These are phyloP conservation scores for Camarhynchus parvulus DNA, from an alignment of 2,113 vertebrate species.

Conservation along the genomic window DNA sequence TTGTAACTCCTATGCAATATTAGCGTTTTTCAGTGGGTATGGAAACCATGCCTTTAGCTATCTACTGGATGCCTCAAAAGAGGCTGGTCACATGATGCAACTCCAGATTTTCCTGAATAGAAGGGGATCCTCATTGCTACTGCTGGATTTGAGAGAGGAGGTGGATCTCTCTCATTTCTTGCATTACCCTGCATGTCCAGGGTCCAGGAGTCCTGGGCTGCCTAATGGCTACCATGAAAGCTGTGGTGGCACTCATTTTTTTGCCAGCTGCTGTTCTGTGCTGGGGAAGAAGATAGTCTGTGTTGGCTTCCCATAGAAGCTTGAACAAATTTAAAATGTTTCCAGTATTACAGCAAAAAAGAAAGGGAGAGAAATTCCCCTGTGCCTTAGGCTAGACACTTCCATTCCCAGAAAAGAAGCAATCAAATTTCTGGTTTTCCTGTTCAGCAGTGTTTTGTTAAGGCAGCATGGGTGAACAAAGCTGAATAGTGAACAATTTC, in stretches of 20 bases:
- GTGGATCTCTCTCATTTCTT: not conserved
- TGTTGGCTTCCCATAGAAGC: not conserved
- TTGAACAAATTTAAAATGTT: not conserved
- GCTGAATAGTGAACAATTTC: not conserved
- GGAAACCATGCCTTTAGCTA: not conserved
- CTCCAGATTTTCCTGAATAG: not conserved
- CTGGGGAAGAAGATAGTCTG: not conserved
- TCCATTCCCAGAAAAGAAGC: not conserved
- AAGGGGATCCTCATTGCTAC: not conserved
- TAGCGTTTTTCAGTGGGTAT: not conserved
- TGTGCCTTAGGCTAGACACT: not conserved
- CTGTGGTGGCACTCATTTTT: not conserved
- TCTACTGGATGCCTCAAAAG: not conserved
- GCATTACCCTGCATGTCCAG: not conserved
- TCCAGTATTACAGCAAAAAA: not conserved
- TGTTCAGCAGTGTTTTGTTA: not conserved
- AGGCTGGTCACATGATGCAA: not conserved
- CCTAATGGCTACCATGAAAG: not conserved
- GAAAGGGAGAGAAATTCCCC: not conserved
- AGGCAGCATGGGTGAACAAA: not conserved
- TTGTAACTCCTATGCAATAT: not conserved
- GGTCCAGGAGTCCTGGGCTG: not conserved
- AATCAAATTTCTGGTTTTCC: not conserved
- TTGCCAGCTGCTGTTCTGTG: not conserved
- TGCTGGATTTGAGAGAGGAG: not conserved